phyloP scores from a whole-genome alignment of 2,888 invertebrate genomes.

The Macaria liturata region DNA sequence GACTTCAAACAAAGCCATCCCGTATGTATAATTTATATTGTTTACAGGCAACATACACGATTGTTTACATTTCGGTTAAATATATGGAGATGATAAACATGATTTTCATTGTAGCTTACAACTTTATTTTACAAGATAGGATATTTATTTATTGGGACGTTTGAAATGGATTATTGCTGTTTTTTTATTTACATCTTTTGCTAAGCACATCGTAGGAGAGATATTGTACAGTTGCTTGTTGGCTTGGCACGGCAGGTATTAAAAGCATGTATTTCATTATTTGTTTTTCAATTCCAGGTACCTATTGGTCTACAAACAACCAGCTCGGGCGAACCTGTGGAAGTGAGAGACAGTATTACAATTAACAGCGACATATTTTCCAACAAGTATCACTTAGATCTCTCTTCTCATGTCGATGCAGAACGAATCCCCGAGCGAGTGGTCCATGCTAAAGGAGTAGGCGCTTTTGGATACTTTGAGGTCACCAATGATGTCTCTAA shows the following conservation, averaged over 20 bases:
- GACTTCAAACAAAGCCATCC: constrained; percentile 29
- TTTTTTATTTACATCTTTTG: too few species aligned
- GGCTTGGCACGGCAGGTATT: too few species aligned
- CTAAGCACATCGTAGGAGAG: too few species aligned
- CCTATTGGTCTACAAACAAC: constrained; percentile 79
- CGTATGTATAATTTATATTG: constrained; percentile 21
- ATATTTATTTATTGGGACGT: too few species aligned
- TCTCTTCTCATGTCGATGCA: constrained; percentile 88
- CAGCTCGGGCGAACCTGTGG: constrained; percentile 89
- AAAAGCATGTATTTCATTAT: too few species aligned
- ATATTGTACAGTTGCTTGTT: too few species aligned
- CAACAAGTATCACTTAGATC: constrained; percentile 83
- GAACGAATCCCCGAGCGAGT: constrained; percentile 94
- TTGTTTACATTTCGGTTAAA: too few species aligned
- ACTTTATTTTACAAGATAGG: too few species aligned
- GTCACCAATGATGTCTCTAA: constrained; percentile 90
- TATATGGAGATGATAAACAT: too few species aligned
- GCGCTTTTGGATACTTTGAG: constrained; percentile 91
- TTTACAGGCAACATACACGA: too few species aligned
- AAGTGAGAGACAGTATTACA: constrained; percentile 78
- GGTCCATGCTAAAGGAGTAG: constrained; percentile 95
- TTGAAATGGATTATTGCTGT: too few species aligned
- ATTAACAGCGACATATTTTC: constrained; percentile 47
- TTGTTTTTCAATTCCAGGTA: constrained; percentile 30
- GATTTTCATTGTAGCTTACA: too few species aligned